Percentiles rank a stretch among this genome's conserved stretches.
Conservation (phyloP, 2,888 invertebrate species). For the Apamea anceps region DNA sequence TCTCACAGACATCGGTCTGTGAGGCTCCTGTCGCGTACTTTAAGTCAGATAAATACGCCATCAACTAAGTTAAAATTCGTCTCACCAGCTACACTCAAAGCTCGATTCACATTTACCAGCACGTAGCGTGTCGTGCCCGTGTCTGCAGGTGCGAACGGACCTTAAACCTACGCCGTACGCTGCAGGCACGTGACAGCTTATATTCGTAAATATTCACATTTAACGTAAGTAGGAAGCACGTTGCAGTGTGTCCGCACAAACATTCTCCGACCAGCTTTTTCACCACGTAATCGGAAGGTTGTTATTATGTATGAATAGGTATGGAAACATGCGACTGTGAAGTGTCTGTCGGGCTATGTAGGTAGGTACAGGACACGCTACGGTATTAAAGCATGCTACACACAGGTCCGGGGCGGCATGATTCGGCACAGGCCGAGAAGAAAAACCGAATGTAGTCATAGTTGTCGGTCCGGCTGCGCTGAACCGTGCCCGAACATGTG, state of each 20-base stretch:
- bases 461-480: not conserved
- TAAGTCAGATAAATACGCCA: not conserved
- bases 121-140: not conserved
- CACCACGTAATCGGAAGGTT: not conserved
- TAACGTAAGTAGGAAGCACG: not conserved
- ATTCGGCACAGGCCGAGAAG: not conserved
- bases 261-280: not conserved
- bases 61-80: not conserved
- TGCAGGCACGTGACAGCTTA: not conserved
- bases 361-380: no score
- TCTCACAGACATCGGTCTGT: not conserved
- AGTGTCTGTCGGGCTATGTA: not conserved
- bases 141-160: not conserved
- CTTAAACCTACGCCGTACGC: not conserved
- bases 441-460: not conserved
- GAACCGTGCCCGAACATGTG: not conserved
- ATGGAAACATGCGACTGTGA: not conserved
- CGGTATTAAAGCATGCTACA: not conserved
- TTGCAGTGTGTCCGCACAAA: not conserved
- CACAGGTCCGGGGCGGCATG: not conserved
- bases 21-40: not conserved
- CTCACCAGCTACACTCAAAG: no score
- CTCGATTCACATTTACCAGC: not conserved
- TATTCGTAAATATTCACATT: not conserved
- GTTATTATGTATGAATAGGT: not conserved